Conservation (phyloP, 2,113 vertebrate species). For the Onychorhynchus coronatus region DNA sequence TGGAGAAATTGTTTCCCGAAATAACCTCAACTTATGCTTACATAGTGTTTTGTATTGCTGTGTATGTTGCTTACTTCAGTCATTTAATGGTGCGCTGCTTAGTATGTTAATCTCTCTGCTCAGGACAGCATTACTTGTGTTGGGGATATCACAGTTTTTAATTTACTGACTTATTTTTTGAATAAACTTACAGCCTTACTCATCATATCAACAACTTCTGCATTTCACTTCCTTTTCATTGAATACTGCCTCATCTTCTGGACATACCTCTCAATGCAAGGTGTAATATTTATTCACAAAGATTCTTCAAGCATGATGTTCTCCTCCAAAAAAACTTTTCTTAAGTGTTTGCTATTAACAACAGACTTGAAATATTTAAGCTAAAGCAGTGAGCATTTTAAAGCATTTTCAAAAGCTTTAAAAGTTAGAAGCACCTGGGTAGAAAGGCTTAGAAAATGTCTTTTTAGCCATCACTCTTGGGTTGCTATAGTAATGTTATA, state of each 20-base stretch:
- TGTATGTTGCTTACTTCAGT: neutral
- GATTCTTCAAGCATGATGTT: neutral
- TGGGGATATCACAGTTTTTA: neutral
- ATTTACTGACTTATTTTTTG: neutral
- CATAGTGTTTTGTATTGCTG: neutral
- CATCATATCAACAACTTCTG: neutral
- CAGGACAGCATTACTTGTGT: neutral
- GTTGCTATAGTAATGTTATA: conserved; percentile 61
- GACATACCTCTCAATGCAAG: neutral
- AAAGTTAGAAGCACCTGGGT: neutral
- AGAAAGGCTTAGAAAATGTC: conserved; percentile 13
- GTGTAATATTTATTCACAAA: neutral
- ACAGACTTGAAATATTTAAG: neutral
- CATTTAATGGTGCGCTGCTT: neutral
- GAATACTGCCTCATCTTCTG: neutral
- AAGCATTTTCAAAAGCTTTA: neutral
- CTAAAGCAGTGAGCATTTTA: neutral
- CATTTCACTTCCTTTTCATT: neutral
- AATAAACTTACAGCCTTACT: neutral
- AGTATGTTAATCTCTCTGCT: neutral
- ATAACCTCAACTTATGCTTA: neutral
- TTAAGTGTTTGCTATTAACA: neutral
- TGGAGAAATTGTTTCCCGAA: neutral
- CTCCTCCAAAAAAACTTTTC: neutral
- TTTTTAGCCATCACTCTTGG: neutral